phyloP scores from a whole-genome alignment of 2,113 vertebrate species.

The Prionailurus viverrinus region DNA sequence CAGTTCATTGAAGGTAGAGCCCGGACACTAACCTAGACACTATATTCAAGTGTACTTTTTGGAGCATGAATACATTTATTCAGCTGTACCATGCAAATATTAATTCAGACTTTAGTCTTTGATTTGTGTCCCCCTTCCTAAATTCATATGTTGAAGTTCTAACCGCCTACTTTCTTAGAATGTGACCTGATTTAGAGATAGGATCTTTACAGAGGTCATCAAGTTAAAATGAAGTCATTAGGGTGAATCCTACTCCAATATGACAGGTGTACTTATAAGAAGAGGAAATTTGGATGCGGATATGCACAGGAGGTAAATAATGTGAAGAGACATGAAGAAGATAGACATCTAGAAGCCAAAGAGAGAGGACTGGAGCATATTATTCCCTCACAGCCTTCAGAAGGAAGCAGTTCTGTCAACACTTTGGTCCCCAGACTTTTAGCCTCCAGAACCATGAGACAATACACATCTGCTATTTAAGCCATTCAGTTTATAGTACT shows the following conservation, averaged over 20 bases:
- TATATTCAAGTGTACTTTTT: background rate
- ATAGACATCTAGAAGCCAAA: background rate
- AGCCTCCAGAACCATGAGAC: background rate
- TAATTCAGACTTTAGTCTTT: constrained; percentile 45
- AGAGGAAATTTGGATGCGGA: background rate
- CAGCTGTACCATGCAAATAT: background rate
- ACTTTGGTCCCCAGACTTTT: background rate
- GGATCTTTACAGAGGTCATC: background rate
- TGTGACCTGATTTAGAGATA: background rate
- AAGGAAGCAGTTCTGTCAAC: background rate
- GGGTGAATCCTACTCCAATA: background rate
- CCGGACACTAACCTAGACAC: background rate
- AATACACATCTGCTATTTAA: constrained; percentile 10
- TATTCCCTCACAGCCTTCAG: background rate
- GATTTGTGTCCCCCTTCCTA: background rate
- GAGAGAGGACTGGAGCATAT: background rate
- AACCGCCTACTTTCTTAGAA: background rate
- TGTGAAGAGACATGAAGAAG: background rate
- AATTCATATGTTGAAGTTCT: constrained; percentile 11
- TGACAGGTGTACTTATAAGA: background rate
- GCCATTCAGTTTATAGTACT: background rate
- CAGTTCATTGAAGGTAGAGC: background rate
- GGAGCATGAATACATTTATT: constrained; percentile 22
- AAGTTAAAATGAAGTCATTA: constrained; percentile 32
- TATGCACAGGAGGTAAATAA: background rate